Evolutionary conservation across 2,113 vertebrate species (phyloP), one percentile per base, ranked within the genome.

Genomic region (Brachypteracias leptosomus): DNA sequence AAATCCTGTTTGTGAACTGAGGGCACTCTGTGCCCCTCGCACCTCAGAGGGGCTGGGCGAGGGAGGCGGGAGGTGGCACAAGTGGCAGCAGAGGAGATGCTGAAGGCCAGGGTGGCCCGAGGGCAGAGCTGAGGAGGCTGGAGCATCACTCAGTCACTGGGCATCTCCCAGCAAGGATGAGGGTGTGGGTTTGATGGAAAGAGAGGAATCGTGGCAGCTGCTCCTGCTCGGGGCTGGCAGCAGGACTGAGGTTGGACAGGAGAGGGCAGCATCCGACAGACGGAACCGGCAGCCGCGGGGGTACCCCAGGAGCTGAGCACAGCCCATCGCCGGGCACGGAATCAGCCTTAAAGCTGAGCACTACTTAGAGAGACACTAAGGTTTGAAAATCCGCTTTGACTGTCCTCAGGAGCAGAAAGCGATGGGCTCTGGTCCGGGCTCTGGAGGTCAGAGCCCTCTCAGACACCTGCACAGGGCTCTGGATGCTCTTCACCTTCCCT

Each of bases 221-320:
- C 31, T 17, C 5, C 8, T 0, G 35, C 58, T 0, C 0, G 63
- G 59, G 49, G 11, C 20, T 8, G 3, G 29, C 42, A 47, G 65
- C 65, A 47, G 33, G 61, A 42, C 36, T 3, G 26, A 7, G 15
- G 58, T 21, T 11, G 18, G 89, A 65, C 97, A 84, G 95, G 49
- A 97, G 97, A 89, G 96, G 97, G 97, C 95, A 97, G 93, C 95
- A 95, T 38, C 85, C 38, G 73, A 44, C 73, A 73, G 81, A 31
- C 26, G 8, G 68, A 85, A 31, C 35, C 52, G 3, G 52, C 51
- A 8, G 71, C 29, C 13, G 8, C 12, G 15, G 35, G 70, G 52
- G 15, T 4, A 14, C 54, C 73, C 63, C 54, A 1, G 46, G 46
- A 46, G n/a, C n/a, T n/a, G n/a, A n/a, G n/a, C n/a, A n/a, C n/a